Evolutionary conservation across 2,888 invertebrate species (phyloP).

Genomic region (Deroplatys truncata): DNA sequence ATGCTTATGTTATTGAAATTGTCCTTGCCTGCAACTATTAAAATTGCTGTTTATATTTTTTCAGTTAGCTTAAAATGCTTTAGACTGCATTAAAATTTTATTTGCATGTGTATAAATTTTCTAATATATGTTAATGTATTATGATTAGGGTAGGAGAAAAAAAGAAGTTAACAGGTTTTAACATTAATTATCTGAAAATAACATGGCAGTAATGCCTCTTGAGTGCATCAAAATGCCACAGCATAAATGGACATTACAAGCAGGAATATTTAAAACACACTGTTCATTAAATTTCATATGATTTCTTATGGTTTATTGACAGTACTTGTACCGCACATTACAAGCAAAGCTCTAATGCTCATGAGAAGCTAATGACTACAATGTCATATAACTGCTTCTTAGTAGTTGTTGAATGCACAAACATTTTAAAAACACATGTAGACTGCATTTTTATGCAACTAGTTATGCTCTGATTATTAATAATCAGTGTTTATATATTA

Average conservation of each 20-base stretch:
- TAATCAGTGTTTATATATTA: not conserved
- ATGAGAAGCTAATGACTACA: not conserved
- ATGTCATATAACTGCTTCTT: not conserved
- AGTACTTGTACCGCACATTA: not conserved
- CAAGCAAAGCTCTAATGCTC: not conserved
- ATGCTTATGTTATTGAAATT: not conserved
- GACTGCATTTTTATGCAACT: not conserved
- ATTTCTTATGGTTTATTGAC: not conserved
- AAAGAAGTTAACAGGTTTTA: no score
- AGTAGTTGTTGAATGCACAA: not conserved
- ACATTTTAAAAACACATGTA: not conserved
- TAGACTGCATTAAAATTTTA: not conserved
- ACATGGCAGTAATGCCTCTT: not conserved
- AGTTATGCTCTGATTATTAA: not conserved
- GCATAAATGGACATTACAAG: not conserved
- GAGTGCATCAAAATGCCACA: not conserved
- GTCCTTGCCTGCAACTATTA: no score
- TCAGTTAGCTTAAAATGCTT: not conserved
- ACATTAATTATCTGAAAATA: not conserved
- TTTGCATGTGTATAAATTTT: not conserved
- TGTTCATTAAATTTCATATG: not conserved
- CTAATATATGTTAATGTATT: not conserved
- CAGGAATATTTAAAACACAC: not conserved
- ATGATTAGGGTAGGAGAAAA: not conserved
- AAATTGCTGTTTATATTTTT: not conserved